Conservation (phyloP, 2,888 invertebrate species). For the Muscina levida region DNA sequence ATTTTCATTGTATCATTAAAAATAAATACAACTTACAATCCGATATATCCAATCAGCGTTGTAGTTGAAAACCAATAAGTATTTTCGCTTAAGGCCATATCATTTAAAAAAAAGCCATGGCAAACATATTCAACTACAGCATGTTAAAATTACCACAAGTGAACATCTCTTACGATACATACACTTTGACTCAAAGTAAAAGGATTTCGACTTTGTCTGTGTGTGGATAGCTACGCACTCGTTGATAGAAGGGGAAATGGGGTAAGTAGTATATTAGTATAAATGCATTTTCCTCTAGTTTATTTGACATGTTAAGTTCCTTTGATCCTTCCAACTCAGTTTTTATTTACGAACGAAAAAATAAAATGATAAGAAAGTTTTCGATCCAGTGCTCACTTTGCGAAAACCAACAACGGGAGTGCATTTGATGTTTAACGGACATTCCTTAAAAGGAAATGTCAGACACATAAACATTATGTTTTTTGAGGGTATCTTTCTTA, state of each 20-base stretch:
- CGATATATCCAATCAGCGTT: too few relatives aligned
- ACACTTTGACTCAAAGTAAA: constrained; percentile 10
- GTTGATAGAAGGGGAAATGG: neutral
- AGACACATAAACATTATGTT: too few relatives aligned
- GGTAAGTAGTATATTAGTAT: neutral
- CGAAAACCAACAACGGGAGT: too few relatives aligned
- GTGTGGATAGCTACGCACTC: neutral
- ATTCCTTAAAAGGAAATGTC: too few relatives aligned
- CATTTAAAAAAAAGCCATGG: constrained; percentile 2
- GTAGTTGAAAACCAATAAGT: constrained; percentile 23
- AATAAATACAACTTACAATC: constrained; percentile 2
- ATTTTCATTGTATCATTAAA: neutral
- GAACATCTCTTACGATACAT: neutral
- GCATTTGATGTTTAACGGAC: constrained; percentile 1
- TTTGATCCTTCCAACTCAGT: neutral
- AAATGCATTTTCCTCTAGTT: constrained; percentile 11
- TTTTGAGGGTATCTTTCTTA: too few relatives aligned
- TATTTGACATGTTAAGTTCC: constrained; percentile 42
- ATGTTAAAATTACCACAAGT: neutral
- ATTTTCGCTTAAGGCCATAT: constrained; percentile 26
- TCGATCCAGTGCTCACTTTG: too few relatives aligned
- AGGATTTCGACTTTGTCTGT: constrained; percentile 3
- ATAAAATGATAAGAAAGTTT: too few relatives aligned
- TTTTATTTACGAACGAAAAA: too few relatives aligned
- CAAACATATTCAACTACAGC: neutral